Conservation (phyloP, 2,797 vertebrate genomes). For the Rhinogobio ventralis region DNA sequence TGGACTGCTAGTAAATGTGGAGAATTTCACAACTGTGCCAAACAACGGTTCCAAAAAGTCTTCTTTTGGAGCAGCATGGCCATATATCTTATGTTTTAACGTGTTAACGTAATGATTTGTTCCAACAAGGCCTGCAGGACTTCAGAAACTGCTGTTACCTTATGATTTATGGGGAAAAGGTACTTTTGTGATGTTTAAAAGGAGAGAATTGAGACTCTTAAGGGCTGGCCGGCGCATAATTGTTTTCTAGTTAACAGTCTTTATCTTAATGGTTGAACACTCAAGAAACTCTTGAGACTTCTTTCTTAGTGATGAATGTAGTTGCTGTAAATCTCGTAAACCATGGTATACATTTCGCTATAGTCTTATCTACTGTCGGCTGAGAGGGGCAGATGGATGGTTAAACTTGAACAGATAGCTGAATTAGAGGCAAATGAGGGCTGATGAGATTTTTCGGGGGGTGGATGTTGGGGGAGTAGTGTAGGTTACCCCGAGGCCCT, state of each 20-base stretch:
- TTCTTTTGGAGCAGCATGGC: conserved; percentile 17
- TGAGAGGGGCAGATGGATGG: conserved; percentile 42
- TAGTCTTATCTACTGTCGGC: conserved; percentile 14
- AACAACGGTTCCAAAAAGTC: conserved; percentile 13
- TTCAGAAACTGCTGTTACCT: conserved; percentile 10
- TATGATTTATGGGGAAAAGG: background rate
- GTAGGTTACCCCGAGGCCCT: conserved; percentile 48
- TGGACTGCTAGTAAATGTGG: conserved; percentile 14
- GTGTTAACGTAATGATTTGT: conserved; percentile 19
- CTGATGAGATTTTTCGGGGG: conserved; percentile 42
- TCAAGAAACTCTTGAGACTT: conserved; percentile 16
- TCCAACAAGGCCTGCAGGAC: conserved; percentile 9
- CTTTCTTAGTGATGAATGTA: conserved; percentile 28
- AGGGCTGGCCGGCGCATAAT: background rate
- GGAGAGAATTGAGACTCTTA: background rate
- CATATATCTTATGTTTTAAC: conserved; percentile 23
- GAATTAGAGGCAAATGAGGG: conserved; percentile 31
- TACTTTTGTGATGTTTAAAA: conserved; percentile 12
- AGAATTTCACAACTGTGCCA: background rate
- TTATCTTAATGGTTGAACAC: background rate
- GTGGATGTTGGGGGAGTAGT: conserved; percentile 23
- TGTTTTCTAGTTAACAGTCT: conserved; percentile 23
- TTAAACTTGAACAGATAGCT: conserved; percentile 34
- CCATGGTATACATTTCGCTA: conserved; percentile 22
- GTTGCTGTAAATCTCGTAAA: conserved; percentile 36